These are phyloP conservation scores for Sclerurus mexicanus DNA, from an alignment of 2,113 vertebrate genomes.

Conservation along the genomic window DNA sequence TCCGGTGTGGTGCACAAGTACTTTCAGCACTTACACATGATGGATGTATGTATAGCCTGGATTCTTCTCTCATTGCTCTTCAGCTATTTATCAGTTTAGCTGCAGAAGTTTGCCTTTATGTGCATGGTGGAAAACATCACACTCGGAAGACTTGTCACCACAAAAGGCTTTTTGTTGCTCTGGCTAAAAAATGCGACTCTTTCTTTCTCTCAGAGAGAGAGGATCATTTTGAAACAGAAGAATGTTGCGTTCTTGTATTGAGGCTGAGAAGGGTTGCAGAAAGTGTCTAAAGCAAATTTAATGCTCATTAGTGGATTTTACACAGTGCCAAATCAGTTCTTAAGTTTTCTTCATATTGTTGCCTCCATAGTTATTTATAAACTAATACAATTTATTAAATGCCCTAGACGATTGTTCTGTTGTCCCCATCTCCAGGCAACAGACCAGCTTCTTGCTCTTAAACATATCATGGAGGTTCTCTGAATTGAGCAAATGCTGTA, in stretches of 20 bases:
- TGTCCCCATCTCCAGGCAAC: neutral
- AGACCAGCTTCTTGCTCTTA: neutral
- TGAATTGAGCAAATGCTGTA: neutral
- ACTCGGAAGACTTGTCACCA: neutral
- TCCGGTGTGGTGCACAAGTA: neutral
- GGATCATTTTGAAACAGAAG: neutral
- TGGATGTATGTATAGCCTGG: neutral
- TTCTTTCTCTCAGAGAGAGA: neutral
- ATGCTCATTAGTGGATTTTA: neutral
- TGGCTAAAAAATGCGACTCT: neutral
- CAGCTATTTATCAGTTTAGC: neutral
- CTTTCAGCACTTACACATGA: accelerated
- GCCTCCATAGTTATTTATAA: neutral
- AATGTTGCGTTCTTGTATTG: neutral
- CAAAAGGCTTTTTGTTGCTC: neutral
- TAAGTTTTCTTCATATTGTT: neutral
- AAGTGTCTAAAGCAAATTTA: neutral
- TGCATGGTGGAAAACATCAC: neutral
- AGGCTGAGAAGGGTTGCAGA: neutral
- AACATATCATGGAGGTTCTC: neutral
- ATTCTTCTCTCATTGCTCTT: neutral
- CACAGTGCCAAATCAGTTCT: neutral
- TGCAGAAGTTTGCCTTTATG: neutral
- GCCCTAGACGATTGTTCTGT: neutral
- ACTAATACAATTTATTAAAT: neutral